These are phyloP conservation scores for Onthophagus sagittarius DNA, from an alignment of 2,888 invertebrate species.

Conservation along the genomic window DNA sequence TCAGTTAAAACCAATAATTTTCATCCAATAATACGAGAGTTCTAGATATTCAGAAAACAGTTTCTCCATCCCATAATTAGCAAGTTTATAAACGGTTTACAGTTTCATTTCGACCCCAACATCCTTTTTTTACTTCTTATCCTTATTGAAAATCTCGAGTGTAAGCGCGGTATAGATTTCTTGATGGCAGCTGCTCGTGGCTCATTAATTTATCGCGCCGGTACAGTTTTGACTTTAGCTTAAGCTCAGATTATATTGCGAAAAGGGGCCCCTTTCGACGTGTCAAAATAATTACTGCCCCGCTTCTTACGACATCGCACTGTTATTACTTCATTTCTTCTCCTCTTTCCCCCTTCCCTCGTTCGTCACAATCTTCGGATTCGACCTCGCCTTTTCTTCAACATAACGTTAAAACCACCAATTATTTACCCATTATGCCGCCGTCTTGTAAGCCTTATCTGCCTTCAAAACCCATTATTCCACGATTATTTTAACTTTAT, in stretches of 20 bases:
- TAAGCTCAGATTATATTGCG: not conserved
- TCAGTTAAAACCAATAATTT: not conserved
- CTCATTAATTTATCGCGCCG: not conserved
- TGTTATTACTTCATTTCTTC: not conserved
- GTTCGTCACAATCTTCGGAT: not conserved
- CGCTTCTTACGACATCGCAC: not conserved
- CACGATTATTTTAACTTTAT: not conserved
- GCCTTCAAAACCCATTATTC: not conserved
- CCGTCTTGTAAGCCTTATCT: not conserved
- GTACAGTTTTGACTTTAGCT: not conserved
- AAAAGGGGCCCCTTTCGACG: not conserved
- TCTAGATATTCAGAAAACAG: not conserved
- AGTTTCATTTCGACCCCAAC: not conserved
- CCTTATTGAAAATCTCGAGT: not conserved
- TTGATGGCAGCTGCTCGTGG: not conserved
- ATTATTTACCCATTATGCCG: conserved; percentile 2
- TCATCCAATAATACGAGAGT: not conserved
- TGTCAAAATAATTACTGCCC: conserved; percentile 1
- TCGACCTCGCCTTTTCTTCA: not conserved
- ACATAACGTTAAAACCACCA: not conserved
- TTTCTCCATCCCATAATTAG: not conserved
- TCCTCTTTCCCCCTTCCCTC: not conserved
- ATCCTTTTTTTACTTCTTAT: not conserved
- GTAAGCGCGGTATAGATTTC: not conserved
- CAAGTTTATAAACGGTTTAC: not conserved